A percentile compares a stretch with the other conserved stretches of the same genome.
phyloP scores from a whole-genome alignment of 2,888 invertebrate species.

The Ptychoptera contaminata region DNA sequence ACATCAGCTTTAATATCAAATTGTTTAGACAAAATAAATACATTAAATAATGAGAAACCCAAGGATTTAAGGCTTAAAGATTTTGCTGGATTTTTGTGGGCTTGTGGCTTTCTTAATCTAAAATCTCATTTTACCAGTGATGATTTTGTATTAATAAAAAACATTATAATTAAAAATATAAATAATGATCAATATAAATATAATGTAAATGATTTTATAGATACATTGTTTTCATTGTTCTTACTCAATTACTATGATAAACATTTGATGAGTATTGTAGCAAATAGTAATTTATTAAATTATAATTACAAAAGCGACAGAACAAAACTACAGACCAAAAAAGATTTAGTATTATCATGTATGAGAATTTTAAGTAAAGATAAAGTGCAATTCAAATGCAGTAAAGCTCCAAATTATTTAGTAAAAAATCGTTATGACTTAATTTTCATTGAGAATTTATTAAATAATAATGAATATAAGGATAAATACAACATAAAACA shows the following conservation, averaged over 20 bases:
- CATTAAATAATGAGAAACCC: constrained; percentile 1
- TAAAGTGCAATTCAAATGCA: not conserved
- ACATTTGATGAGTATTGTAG: too few relatives aligned
- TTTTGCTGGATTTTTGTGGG: constrained; percentile 24
- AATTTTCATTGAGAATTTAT: constrained; percentile 13
- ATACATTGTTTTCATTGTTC: constrained; percentile 21
- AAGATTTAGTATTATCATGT: constrained; percentile 21
- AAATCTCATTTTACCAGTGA: constrained; percentile 12
- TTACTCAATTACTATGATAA: too few relatives aligned
- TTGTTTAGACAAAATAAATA: constrained; percentile 6
- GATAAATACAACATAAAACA: constrained; percentile 15
- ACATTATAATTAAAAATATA: constrained; percentile 17
- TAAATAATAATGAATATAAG: constrained; percentile 10
- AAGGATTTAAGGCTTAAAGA: constrained; percentile 21
- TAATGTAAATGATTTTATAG: constrained; percentile 23
- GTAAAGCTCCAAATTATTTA: constrained; percentile 19
- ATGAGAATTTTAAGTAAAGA: constrained; percentile 20
- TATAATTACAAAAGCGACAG: constrained; percentile 10
- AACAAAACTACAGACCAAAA: constrained; percentile 24
- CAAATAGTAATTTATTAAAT: too few relatives aligned
- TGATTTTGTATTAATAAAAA: constrained; percentile 19
- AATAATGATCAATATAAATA: constrained; percentile 19
- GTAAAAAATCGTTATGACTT: constrained; percentile 17
- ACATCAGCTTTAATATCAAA: constrained; percentile 9
- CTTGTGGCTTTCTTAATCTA: constrained; percentile 19